phyloP scores from a whole-genome alignment of 1,140 invertebrate genomes.

The Melanaphis sacchari region DNA sequence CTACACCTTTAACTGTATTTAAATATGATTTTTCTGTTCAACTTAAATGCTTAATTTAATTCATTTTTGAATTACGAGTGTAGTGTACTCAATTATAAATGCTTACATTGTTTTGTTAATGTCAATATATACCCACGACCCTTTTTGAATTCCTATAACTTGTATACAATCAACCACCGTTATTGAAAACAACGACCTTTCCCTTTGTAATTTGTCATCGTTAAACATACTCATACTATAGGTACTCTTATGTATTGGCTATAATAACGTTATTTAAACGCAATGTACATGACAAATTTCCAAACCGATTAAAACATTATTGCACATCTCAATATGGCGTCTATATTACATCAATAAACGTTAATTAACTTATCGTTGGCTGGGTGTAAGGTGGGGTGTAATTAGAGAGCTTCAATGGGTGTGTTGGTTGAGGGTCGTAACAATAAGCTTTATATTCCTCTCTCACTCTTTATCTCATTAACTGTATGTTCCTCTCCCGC shows the following conservation, averaged over 20 bases:
- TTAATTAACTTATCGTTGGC: slow-evolving; percentile 21
- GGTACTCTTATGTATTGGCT: neutral
- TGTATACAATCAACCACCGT: neutral
- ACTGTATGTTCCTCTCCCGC: neutral
- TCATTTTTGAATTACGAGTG: neutral
- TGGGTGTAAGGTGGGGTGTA: neutral
- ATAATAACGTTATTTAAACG: neutral
- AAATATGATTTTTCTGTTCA: neutral
- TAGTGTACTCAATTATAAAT: neutral
- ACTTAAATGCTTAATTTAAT: neutral
- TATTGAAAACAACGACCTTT: neutral
- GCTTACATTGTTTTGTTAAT: neutral
- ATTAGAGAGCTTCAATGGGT: slow-evolving; percentile 34
- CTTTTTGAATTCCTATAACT: neutral
- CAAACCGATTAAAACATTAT: neutral
- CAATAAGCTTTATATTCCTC: slow-evolving; percentile 11
- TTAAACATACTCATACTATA: neutral
- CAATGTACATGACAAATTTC: neutral
- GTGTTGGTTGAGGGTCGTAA: slow-evolving; percentile 39
- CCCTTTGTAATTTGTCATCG: neutral
- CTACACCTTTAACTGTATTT: neutral
- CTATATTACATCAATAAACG: slow-evolving; percentile 43
- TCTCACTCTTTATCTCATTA: slow-evolving; percentile 1
- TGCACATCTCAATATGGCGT: neutral
- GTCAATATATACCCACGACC: neutral